A percentile compares a stretch with the other conserved stretches of the same genome.
phyloP scores from a whole-genome alignment of 2,113 vertebrate species.

The Hyperopisus bebe region DNA sequence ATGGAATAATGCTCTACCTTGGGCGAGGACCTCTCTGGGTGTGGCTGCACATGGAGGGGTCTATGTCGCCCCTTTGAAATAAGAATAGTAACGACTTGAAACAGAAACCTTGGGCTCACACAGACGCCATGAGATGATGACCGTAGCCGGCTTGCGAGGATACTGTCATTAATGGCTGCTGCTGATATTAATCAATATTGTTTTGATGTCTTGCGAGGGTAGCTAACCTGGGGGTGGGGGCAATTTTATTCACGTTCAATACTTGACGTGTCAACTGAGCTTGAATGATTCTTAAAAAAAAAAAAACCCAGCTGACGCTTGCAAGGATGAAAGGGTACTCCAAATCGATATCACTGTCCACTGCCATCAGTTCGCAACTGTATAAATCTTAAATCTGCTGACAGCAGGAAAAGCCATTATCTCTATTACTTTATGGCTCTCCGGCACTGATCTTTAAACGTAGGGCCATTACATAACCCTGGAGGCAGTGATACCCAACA shows the following conservation, averaged over 20 bases:
- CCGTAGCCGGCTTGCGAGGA: not conserved
- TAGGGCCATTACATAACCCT: not conserved
- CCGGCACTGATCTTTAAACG: not conserved
- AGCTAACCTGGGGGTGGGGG: not conserved
- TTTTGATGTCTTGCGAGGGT: not conserved
- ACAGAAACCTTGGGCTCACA: not conserved
- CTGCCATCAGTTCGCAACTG: not conserved
- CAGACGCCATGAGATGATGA: not conserved
- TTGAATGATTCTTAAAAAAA: constrained; percentile 13
- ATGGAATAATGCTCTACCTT: not conserved
- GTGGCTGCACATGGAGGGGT: not conserved
- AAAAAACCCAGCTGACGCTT: not conserved
- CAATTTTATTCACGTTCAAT: not conserved
- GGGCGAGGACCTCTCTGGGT: not conserved
- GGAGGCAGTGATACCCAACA: not conserved
- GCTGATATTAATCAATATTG: not conserved
- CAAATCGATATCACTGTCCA: not conserved
- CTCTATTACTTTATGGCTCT: constrained; percentile 13
- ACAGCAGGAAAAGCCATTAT: constrained; percentile 14
- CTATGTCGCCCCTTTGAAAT: not conserved
- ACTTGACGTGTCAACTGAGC: not conserved
- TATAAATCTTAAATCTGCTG: constrained; percentile 15
- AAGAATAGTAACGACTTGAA: not conserved
- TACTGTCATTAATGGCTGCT: not conserved
- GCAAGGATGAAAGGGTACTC: constrained; percentile 10